phyloP scores from a whole-genome alignment of 23 tunicate species.

The Pegea sp. region DNA sequence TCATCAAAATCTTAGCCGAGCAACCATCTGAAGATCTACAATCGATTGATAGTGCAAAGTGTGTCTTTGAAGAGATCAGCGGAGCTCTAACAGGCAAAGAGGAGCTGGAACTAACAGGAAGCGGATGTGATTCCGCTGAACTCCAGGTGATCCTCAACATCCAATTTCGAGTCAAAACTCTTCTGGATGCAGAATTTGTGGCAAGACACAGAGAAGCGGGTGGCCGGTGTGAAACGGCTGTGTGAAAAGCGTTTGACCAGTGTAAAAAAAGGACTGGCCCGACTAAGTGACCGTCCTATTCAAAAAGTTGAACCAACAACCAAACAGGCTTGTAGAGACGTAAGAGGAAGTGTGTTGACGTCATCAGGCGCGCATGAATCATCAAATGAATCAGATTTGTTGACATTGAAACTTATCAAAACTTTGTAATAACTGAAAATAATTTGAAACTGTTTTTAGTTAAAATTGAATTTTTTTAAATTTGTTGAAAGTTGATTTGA shows the following conservation, averaged over 20 bases:
- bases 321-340: too few species aligned
- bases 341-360: too few species aligned
- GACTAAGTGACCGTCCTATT: background rate
- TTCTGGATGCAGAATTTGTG: background rate
- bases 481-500: too few species aligned
- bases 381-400: too few species aligned
- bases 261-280: background rate
- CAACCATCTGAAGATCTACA: background rate
- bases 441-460: too few species aligned
- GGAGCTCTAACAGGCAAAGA: background rate
- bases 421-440: too few species aligned
- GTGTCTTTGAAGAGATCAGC: background rate
- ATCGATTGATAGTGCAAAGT: background rate
- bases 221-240: background rate
- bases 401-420: too few species aligned
- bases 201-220: background rate
- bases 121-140: background rate
- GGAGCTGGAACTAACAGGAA: background rate
- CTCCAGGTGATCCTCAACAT: background rate
- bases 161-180: too few species aligned
- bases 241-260: background rate
- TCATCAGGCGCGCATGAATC: too few species aligned
- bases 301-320: constrained; percentile 1
- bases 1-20: background rate
- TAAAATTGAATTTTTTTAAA: too few species aligned